phyloP scores from a whole-genome alignment of 2,888 invertebrate species.

The Eutolmus rufibarbis region DNA sequence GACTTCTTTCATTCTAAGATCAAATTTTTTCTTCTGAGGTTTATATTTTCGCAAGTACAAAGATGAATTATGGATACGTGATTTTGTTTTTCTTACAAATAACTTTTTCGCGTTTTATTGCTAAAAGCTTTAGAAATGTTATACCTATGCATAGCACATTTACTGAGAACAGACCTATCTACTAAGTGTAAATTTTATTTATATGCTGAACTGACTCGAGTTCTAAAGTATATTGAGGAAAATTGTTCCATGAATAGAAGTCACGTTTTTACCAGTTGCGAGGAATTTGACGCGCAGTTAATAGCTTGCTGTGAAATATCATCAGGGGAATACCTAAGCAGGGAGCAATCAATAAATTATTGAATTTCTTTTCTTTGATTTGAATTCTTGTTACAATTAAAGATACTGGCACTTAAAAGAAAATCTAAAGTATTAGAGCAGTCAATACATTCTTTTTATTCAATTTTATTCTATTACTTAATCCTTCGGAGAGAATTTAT shows the following conservation, averaged over 20 bases:
- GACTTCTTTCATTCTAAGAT: background rate
- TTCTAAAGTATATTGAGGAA: background rate
- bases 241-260: background rate
- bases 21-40: background rate
- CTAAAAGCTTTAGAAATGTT: background rate
- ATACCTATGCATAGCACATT: background rate
- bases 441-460: background rate
- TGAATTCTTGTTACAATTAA: too few relatives aligned
- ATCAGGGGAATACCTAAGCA: background rate
- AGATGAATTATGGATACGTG: background rate
- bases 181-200: background rate
- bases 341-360: too few relatives aligned
- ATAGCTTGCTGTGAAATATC: background rate
- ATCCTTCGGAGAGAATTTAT: too few relatives aligned
- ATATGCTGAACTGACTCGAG: background rate
- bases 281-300: background rate
- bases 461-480: too few relatives aligned
- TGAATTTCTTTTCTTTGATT: too few relatives aligned
- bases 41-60: background rate
- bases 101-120: background rate
- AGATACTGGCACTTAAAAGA: background rate
- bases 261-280: background rate
- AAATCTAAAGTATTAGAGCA: background rate
- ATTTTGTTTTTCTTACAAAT: background rate
- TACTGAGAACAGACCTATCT: background rate